Base-by-base conservation (phyloP, 2,113 vertebrate species). In the Stegostoma tigrinum region DNA sequence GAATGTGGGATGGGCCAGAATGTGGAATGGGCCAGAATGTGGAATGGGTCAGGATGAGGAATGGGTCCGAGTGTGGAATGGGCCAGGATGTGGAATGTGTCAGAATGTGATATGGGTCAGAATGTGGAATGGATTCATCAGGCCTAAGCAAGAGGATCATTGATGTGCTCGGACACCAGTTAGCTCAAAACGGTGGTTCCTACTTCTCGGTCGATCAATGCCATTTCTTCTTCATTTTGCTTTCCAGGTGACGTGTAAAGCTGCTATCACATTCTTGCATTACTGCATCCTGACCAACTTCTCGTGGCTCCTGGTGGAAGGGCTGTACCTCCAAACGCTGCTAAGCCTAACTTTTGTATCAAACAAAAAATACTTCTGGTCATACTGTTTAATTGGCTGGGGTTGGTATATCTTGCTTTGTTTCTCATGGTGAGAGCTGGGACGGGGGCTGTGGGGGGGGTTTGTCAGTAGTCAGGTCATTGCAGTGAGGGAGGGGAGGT, bases 241-340 rank as follows among this genome's bases (percentile, higher is more conserved):
- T 94, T 12, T 95, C 95, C 96, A 99, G 98, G 96, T 97, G 52
- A 97, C 96, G 0, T 98, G 98, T 96, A 99, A 98, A 97, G 97
- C 97, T 10, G 98, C 97, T 0, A 98, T 98, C 2, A 67, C 97
- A 2, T 98, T 99, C 97, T 98, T 98, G 97, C 98, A 99, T 96
- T 98, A 98, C 97, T 98, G 98, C 0, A 98, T 98, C 96, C 97
- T 98, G 96, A 98, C 98, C 96, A 98, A 98, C 97, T 98, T 98
- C 97, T 98, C 98, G 97, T 98, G 98, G 98, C 89, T 99, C 96
- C 97, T 99, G 97, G 98, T 98, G 97, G 98, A 98, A 96, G 98
- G 98, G 34, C 97, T 99, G 98, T 99, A 98, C 96, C 98, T 99
- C 96, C 98, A 99, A 97, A 98, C 98, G 0, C 97, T 99, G 95